A percentile compares a stretch with the other conserved stretches of the same genome.
Evolutionary conservation across 2,113 vertebrate genomes (phyloP).

Genomic region (Ochotona princeps): DNA sequence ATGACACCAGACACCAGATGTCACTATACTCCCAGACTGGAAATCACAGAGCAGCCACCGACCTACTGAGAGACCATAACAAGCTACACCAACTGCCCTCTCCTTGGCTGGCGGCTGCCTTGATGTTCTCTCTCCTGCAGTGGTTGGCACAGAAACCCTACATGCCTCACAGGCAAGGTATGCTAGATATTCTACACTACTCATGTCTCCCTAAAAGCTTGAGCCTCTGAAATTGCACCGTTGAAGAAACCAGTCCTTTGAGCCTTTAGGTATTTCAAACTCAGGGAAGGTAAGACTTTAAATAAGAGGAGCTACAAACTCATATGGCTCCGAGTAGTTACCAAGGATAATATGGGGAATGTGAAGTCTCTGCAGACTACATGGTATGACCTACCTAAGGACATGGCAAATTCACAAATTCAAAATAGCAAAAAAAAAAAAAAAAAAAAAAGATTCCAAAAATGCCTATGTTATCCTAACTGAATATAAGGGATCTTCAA

Average conservation of each 20-base stretch:
- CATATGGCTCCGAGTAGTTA: not conserved
- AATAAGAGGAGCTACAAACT: not conserved
- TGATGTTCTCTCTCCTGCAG: not conserved
- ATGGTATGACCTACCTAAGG: not conserved
- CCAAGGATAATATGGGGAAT: not conserved
- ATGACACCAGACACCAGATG: constrained; percentile 56
- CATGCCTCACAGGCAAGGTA: not conserved
- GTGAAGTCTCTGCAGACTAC: not conserved
- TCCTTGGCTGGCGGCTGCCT: not conserved
- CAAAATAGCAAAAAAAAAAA: not conserved
- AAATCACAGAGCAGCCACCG: not conserved
- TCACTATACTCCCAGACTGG: constrained; percentile 58
- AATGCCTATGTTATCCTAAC: too few relatives aligned
- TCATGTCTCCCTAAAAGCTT: not conserved
- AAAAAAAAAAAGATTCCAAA: too few relatives aligned
- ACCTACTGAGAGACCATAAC: not conserved
- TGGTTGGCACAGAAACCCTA: not conserved
- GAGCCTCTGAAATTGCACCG: not conserved
- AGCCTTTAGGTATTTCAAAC: not conserved
- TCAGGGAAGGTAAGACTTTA: not conserved
- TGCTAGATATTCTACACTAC: not conserved
- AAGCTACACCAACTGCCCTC: rapidly evolving
- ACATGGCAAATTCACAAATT: not conserved
- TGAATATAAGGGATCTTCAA: not conserved
- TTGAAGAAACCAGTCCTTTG: not conserved